Evolutionary conservation across 2,888 invertebrate species (phyloP).

Genomic region (Antheraea assamensis): DNA sequence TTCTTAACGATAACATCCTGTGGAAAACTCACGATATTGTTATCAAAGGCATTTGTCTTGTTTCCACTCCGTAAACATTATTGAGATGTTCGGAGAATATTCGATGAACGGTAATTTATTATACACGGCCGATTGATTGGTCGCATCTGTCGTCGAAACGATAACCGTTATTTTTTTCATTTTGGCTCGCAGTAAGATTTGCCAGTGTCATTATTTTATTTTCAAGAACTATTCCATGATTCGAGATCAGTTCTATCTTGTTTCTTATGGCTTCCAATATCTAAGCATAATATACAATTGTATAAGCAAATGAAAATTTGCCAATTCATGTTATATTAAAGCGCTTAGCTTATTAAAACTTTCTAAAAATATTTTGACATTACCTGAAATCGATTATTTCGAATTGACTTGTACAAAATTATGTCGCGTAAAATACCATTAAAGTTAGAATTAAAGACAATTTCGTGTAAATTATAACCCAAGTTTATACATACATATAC

Average conservation of each 20-base stretch:
- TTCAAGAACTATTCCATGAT: neutral
- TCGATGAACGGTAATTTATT: neutral
- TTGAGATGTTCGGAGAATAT: neutral
- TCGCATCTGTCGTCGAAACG: neutral
- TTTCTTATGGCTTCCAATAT: too few species aligned
- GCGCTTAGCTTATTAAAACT: too few species aligned
- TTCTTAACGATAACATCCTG: conserved; percentile 2
- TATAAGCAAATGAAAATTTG: too few species aligned
- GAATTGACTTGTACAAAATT: too few species aligned
- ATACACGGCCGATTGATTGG: neutral
- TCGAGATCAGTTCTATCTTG: neutral
- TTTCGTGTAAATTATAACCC: neutral
- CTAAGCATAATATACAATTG: too few species aligned
- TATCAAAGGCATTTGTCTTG: conserved; percentile 1
- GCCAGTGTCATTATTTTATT: neutral
- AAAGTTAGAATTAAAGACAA: neutral
- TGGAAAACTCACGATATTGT: conserved; percentile 11
- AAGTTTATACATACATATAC: neutral
- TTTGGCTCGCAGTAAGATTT: neutral
- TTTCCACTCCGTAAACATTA: neutral
- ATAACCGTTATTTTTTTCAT: neutral
- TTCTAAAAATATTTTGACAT: too few species aligned
- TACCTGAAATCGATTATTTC: too few species aligned
- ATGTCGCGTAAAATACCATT: neutral
- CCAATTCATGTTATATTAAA: too few species aligned